Evolutionary conservation across 1,140 invertebrate species (phyloP), one percentile per base, ranked within the genome.

Genomic region (Camponotus vicinus): DNA sequence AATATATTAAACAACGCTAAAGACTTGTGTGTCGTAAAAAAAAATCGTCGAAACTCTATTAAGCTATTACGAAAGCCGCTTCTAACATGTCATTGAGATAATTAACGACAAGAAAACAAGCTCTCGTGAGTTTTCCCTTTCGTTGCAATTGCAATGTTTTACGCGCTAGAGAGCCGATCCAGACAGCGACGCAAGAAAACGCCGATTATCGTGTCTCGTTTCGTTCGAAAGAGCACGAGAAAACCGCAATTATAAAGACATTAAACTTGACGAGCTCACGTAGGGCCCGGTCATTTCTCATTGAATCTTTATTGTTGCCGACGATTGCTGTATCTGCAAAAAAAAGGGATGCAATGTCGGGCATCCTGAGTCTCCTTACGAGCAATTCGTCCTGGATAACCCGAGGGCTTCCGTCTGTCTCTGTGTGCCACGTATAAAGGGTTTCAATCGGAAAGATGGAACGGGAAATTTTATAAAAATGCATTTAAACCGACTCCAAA

Each of bases 171-270:
- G 45, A 27, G 27, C 15, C 6, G 15, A 18, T 37, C n/a, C 45
- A 37, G 61, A 45, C 45, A 7, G 15, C 13, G 27, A 27, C 0
- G 27, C 49, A 77, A 86, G 73, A 80, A 88, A 70, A 64, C 27
- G 18, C 18, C 52, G 32, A 59, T 45, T 42, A 55, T 18, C 34
- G 45, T 49, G 21, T 21, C 66, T 78, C 63, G 15, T 49, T 69
- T 63, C 9, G 52, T 42, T 45, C 59, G 45, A 18, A 27, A 27
- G 61, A n/a, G 32, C 42, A 52, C 32, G 21, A 42, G 55, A 49
- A 32, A 42, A 40, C 21, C 32, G 83, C 75, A 89, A 89, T 89
- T 89, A 89, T 82, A 80, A 77, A 78, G 73, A 88, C 78, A 59
- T 89, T 89, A 88, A 86, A 88, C 66, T 40, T 55, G 21, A 77